Base-by-base conservation (phyloP, 2,888 invertebrate genomes). In the Liodrosophila aerea region DNA sequence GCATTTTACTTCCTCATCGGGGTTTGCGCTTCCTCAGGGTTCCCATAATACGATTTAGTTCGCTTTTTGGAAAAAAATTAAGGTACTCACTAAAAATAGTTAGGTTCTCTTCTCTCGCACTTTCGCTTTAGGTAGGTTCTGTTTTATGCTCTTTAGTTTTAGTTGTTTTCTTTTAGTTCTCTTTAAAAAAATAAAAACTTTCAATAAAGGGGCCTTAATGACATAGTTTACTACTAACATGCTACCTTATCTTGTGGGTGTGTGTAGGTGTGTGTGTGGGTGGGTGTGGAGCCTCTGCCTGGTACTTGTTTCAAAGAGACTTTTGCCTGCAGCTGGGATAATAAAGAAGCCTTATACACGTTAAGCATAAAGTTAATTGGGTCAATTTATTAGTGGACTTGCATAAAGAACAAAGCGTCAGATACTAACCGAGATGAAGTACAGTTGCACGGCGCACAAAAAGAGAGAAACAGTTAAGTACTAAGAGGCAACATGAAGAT, bases 81-180 rank as follows among this genome's bases (percentile, higher is more conserved):
- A 87, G 87, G 87, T 87, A 87, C 87, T 66, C 78, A 87, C 86
- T 87, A 86, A 87, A 81, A 86, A 86, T 86, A 87, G 87, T 83
- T 87, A 86, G 86, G 85, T 87, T 85, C 64, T 73, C 61, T 58
- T 67, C 78, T 22, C 22, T 22, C 22, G 22, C 5, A 5, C 68
- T 66, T 61, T 78, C 71, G 66, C 62, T 73, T 76, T 86, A 84
- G 80, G 80, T 85, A 74, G 84, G 85, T 82, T 78, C 56, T 71
- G 70, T 75, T 31, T 61, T 45, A 44, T 52, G 36, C 30, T 46
- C 39, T 36, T 33, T 12, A 29, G 18, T 5, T 36, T 45, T 37
- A 22, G 40, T 43, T 41, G 37, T 41, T 50, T 34, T 54, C 58
- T 51, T 12, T 50, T 50, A 31, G 51, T 47, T 63, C 33, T 47